These are phyloP conservation scores for Formica selysi DNA, from an alignment of 1,140 invertebrate species.

Conservation along the genomic window DNA sequence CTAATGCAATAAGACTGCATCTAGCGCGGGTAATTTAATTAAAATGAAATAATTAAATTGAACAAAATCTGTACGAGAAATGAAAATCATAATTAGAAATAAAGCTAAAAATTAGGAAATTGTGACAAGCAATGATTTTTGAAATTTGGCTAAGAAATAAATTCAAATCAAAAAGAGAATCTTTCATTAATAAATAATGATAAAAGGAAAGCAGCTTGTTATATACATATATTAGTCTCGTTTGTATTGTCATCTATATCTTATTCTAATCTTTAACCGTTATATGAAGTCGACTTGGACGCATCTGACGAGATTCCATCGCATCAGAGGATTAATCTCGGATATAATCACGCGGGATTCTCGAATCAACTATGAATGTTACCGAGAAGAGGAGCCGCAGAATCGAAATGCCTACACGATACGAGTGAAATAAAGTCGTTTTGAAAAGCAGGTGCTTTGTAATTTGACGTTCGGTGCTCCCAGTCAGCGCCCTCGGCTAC, in stretches of 20 bases:
- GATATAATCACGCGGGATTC: constrained; percentile 52
- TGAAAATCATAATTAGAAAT: constrained; percentile 24
- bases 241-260: neutral
- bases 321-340: constrained; percentile 12
- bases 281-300: neutral
- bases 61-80: neutral
- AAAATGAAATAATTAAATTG: too few species aligned
- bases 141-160: neutral
- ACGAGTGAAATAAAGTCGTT: constrained; percentile 77
- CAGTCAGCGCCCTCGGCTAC: constrained; percentile 60
- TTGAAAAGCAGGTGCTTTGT: constrained; percentile 77
- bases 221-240: too few species aligned
- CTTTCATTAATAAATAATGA: neutral
- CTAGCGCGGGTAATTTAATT: neutral
- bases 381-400: constrained; percentile 2
- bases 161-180: neutral
- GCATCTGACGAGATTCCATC: neutral
- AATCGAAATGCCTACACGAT: constrained; percentile 53
- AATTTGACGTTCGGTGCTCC: constrained; percentile 74
- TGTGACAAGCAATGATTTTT: neutral
- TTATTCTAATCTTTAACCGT: neutral
- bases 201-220: neutral
- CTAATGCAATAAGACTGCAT: constrained; percentile 21
- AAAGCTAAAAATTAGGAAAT: neutral
- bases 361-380: neutral